Base-by-base conservation (phyloP, 2,888 invertebrate species). In the Dyspetes luteomarginatus region DNA sequence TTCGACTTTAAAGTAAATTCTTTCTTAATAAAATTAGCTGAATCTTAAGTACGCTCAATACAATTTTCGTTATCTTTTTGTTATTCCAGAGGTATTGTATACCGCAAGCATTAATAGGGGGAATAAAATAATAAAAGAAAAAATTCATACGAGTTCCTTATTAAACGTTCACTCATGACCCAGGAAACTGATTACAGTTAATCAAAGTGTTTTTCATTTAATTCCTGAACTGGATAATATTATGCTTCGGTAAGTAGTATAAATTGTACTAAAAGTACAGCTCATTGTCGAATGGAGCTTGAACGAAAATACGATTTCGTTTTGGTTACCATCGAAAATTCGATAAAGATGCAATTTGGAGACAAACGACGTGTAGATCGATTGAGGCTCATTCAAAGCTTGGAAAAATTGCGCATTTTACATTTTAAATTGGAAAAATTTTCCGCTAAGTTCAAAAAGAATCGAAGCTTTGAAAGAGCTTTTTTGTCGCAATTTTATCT, bases 321-420 rank as follows among this genome's bases (percentile, higher is more conserved):
- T 64, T 43, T 41, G 48, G 64, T 48, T 68, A 45, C 72, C 80
- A 67, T 28, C 64, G 64, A 30, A 36, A 76, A 76, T 67, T 75
- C 65, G 67, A 76, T 68, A 67, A 50, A 64, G 30, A 58, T 43
- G 52, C 52, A 19, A 41, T 9, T 56, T 41, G 12, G 48, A 73
- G 67, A 56, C 64, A 62, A 81, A 55, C 77, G 64, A 69, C 30
- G 68, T 5, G 12, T 68, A 45, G 65, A 58, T 50, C 36, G 52
- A 55, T 24, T 22, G n/a, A 19, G 19, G 19, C 22, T 72, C 50
- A 17, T 72, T 50, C 24, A 58, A 58, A 28, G 24, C 41, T 48
- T 48, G 26, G 62, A 22, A n/a, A 19, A 48, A 41, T 41, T 30
- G 12, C 28, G 15, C 26, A 7, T 12, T 36, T 36, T 36, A 36